Percentiles rank a stretch among this genome's conserved stretches.
These are phyloP conservation scores for Hipparchia sbordonii DNA, from an alignment of 2,888 invertebrate species.

Conservation along the genomic window DNA sequence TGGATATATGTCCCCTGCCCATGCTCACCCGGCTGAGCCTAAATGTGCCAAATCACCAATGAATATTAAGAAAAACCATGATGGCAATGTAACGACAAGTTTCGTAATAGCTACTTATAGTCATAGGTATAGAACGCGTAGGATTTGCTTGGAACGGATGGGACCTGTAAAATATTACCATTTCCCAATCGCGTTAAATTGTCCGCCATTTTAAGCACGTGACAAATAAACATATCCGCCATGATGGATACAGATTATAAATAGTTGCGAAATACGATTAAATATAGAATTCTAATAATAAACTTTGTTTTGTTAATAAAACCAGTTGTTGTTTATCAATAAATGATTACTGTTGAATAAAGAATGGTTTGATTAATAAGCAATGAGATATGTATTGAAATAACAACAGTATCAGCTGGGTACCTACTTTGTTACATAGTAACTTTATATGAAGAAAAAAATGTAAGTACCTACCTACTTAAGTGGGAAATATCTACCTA, in stretches of 20 bases:
- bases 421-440: neutral
- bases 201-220: conserved; percentile 33
- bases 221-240: conserved; percentile 30
- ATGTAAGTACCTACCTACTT: neutral
- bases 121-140: too few relatives aligned
- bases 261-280: conserved; percentile 28
- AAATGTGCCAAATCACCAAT: neutral
- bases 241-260: conserved; percentile 26
- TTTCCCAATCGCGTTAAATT: conserved; percentile 9
- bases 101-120: neutral
- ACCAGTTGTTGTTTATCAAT: conserved; percentile 28
- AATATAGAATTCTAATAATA: neutral
- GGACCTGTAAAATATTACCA: conserved; percentile 17
- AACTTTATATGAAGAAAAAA: conserved; percentile 9
- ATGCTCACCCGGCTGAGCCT: too few relatives aligned
- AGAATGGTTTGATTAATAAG: conserved; percentile 12
- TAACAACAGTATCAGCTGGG: too few relatives aligned
- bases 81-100: neutral
- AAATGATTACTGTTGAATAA: conserved; percentile 33
- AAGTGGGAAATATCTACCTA: too few relatives aligned
- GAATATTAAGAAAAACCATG: neutral
- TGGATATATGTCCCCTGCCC: too few relatives aligned
- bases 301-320: conserved; percentile 14
- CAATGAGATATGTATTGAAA: neutral
- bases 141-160: neutral